These are phyloP conservation scores for Thaumetopoea pityocampa DNA, from an alignment of 1,140 invertebrate species.

Conservation along the genomic window DNA sequence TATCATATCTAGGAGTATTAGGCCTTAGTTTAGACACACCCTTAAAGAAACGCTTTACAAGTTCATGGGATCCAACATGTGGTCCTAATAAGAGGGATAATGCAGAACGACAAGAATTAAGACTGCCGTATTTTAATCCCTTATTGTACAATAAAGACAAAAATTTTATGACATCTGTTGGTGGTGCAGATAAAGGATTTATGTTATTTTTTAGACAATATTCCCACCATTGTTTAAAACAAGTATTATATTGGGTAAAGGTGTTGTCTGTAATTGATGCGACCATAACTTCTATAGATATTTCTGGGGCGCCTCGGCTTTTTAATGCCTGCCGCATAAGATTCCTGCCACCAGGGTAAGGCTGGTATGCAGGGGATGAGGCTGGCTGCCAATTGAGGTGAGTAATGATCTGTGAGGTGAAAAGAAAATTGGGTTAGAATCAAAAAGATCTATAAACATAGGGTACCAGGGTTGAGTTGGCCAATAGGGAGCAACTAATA, in stretches of 20 bases:
- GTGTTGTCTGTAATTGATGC: slow-evolving; percentile 19
- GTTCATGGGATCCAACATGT: slow-evolving; percentile 3
- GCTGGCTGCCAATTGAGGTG: slow-evolving; percentile 9
- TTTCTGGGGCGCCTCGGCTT: slow-evolving; percentile 7
- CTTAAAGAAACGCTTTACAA: slow-evolving; percentile 20
- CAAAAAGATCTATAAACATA: slow-evolving; percentile 2
- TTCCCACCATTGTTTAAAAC: slow-evolving; percentile 19
- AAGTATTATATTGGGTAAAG: slow-evolving; percentile 17
- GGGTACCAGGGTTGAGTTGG: slow-evolving; percentile 18
- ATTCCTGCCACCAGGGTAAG: slow-evolving; percentile 32
- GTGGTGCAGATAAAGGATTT: slow-evolving; percentile 4
- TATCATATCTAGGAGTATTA: slow-evolving; percentile 21
- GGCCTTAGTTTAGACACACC: slow-evolving; percentile 20
- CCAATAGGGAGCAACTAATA: slow-evolving; percentile 11
- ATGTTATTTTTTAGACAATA: slow-evolving; percentile 13
- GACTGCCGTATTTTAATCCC: slow-evolving; percentile 11
- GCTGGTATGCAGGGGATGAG: slow-evolving; percentile 4
- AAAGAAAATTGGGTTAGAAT: background rate
- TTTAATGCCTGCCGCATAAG: slow-evolving; percentile 20
- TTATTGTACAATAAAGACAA: background rate
- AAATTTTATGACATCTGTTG: slow-evolving; percentile 10
- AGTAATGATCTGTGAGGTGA: background rate
- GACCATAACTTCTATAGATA: slow-evolving; percentile 13
- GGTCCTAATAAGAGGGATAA: slow-evolving; percentile 12
- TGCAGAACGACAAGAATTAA: slow-evolving; percentile 19